Conservation (phyloP, 1,140 invertebrate species). For the Euborellia annulipes region DNA sequence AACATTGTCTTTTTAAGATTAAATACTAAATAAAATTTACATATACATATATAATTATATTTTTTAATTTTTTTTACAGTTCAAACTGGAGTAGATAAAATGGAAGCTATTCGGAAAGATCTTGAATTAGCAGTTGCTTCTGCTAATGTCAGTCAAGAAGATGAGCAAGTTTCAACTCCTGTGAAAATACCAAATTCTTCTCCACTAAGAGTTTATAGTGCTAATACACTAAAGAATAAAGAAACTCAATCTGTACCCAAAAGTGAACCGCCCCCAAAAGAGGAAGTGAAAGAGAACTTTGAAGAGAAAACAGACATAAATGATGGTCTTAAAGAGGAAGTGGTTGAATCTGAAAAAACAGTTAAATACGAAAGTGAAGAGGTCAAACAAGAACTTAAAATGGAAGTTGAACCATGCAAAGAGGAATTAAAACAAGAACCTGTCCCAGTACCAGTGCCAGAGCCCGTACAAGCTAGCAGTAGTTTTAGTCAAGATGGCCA, state of each 20-base stretch:
- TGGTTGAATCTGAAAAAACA: conserved; percentile 8
- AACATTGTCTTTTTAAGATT: no score
- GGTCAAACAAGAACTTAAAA: conserved; percentile 13
- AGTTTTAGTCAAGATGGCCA: no score
- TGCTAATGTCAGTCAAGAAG: conserved; percentile 31
- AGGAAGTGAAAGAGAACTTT: conserved; percentile 10
- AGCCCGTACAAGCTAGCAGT: no score
- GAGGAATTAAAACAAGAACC: neutral
- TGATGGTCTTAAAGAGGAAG: conserved; percentile 15
- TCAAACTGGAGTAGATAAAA: conserved; percentile 21
- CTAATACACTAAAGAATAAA: neutral
- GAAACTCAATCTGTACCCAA: conserved; percentile 2
- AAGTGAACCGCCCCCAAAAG: conserved; percentile 11
- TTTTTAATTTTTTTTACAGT: no score
- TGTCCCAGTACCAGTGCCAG: no score
- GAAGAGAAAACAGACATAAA: conserved; percentile 8
- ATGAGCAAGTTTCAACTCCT: conserved; percentile 10
- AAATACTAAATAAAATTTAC: no score
- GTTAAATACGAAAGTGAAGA: conserved; percentile 2
- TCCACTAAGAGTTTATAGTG: no score
- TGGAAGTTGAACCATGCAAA: conserved; percentile 14
- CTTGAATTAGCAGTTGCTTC: conserved; percentile 38
- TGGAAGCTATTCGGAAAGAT: conserved; percentile 40
- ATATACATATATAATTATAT: no score
- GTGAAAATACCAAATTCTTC: conserved; percentile 4